Evolutionary conservation across 2,797 vertebrate species (phyloP).

Genomic region (Premnoplex brunnescens): DNA sequence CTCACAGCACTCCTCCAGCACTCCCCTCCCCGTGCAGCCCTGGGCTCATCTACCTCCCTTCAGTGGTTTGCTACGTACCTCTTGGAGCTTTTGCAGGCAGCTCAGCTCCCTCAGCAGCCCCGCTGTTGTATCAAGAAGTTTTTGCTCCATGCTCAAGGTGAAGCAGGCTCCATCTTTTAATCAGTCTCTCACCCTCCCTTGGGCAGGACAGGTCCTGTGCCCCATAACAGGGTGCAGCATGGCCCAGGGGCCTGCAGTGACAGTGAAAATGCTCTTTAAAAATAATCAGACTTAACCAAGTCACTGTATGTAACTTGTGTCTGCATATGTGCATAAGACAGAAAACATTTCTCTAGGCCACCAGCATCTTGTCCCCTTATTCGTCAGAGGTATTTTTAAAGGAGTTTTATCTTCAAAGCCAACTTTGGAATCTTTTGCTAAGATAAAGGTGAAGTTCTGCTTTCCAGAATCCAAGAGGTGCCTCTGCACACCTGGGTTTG

Average conservation of each 20-base stretch:
- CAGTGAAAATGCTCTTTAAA: background rate
- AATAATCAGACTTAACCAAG: background rate
- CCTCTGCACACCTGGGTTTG: background rate
- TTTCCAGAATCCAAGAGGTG: background rate
- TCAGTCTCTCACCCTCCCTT: background rate
- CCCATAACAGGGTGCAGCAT: background rate
- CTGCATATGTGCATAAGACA: background rate
- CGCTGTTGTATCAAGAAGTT: background rate
- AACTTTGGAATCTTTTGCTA: background rate
- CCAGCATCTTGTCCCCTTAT: background rate
- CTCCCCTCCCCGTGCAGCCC: background rate
- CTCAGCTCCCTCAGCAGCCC: background rate
- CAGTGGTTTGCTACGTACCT: background rate
- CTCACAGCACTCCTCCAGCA: background rate
- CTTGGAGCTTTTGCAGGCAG: background rate
- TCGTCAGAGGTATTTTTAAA: background rate
- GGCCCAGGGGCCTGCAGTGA: background rate
- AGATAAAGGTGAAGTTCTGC: background rate
- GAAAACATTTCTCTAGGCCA: background rate
- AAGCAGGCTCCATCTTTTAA: background rate
- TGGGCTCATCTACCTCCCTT: background rate
- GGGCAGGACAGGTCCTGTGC: background rate
- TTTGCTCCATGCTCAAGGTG: background rate
- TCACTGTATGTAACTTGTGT: rapidly evolving
- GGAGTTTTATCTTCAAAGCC: background rate